Conservation (phyloP, 2,888 invertebrate species). For the Fabriciana adippe region DNA sequence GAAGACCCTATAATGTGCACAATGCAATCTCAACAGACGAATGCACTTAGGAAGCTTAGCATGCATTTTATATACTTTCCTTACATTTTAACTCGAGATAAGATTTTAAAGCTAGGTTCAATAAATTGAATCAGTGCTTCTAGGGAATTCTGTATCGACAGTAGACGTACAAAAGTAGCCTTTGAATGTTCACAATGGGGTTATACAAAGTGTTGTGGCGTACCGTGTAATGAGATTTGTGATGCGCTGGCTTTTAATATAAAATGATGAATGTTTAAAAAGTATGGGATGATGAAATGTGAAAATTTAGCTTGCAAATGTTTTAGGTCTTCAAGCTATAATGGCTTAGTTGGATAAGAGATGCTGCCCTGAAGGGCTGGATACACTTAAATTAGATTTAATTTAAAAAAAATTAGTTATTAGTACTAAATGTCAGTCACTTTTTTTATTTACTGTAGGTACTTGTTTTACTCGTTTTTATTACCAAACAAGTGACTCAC, state of each 20-base stretch:
- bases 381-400: too few species aligned
- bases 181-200: conserved; percentile 3
- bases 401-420: too few species aligned
- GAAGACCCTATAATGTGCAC: not conserved
- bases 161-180: conserved; percentile 16
- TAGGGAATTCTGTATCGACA: conserved; percentile 22
- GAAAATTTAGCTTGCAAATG: conserved; percentile 1
- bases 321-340: not conserved
- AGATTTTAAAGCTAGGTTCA: conserved; percentile 35
- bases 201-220: conserved; percentile 18
- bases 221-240: conserved; percentile 27
- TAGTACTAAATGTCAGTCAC: too few species aligned
- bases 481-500: too few species aligned
- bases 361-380: not conserved
- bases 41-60: conserved; percentile 33
- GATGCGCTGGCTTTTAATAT: conserved; percentile 27
- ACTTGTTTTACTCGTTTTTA: too few species aligned
- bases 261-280: conserved; percentile 25
- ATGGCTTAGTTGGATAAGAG: conserved; percentile 4
- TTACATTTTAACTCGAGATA: conserved; percentile 36
- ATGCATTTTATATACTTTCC: conserved; percentile 37
- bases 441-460: too few species aligned
- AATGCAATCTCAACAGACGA: conserved; percentile 14
- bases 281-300: conserved; percentile 10
- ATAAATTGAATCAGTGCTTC: conserved; percentile 38